Percentiles rank a stretch among this genome's conserved stretches.
Evolutionary conservation across 2,888 invertebrate genomes (phyloP).

Genomic region (Acronicta aceris): DNA sequence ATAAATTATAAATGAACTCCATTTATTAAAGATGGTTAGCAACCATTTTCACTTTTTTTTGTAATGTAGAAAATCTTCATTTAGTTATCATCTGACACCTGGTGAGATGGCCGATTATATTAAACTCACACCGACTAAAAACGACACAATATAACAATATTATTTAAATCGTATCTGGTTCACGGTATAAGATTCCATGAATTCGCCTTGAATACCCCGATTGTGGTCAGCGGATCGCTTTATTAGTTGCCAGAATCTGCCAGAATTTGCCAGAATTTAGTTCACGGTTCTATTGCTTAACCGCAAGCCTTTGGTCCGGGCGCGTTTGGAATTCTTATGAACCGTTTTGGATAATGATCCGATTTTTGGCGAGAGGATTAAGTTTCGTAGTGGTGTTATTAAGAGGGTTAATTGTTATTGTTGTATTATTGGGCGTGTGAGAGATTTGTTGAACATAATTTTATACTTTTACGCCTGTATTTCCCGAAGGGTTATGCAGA

Average conservation of each 20-base stretch:
- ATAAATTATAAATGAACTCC: too few species aligned
- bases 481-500: too few species aligned
- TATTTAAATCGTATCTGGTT: slow-evolving; percentile 53
- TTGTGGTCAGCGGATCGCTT: slow-evolving; percentile 53
- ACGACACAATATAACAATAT: slow-evolving; percentile 6
- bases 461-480: too few species aligned
- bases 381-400: not conserved
- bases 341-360: slow-evolving; percentile 12
- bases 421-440: not conserved
- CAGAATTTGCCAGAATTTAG: slow-evolving; percentile 49
- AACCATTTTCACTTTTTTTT: too few species aligned
- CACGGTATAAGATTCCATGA: slow-evolving; percentile 39
- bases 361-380: slow-evolving; percentile 2
- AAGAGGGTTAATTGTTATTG: not conserved
- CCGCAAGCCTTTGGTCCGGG: slow-evolving; percentile 23
- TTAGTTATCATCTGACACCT: too few species aligned
- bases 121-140: too few species aligned
- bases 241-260: slow-evolving; percentile 46
- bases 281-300: slow-evolving; percentile 34
- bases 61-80: too few species aligned
- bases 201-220: slow-evolving; percentile 32
- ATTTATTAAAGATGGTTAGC: too few species aligned
- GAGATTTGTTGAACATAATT: too few species aligned
- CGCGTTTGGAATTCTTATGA: slow-evolving; percentile 41
- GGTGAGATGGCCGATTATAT: too few species aligned